phyloP scores from a whole-genome alignment of 2,113 vertebrate species.

The Caranx ignobilis region DNA sequence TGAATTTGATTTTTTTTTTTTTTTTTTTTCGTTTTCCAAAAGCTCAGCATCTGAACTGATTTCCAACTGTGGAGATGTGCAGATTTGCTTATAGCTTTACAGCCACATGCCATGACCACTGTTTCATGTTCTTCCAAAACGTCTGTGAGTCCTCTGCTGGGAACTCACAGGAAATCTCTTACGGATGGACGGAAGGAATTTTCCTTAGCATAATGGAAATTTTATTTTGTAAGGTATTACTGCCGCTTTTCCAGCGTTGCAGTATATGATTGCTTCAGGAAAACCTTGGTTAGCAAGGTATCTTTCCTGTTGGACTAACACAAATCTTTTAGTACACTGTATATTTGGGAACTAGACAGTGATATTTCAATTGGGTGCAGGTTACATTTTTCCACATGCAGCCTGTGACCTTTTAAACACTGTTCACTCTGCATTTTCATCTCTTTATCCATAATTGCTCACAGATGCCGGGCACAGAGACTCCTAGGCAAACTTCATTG shows the following conservation, averaged over 20 bases:
- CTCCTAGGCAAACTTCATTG: constrained; percentile 4
- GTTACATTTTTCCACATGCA: constrained; percentile 12
- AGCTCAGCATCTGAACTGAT: constrained; percentile 51
- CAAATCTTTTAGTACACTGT: not conserved
- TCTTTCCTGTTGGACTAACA: not conserved
- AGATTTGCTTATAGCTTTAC: constrained; percentile 60
- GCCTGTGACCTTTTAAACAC: constrained; percentile 16
- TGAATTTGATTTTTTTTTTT: constrained; percentile 11
- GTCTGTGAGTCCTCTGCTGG: constrained; percentile 40
- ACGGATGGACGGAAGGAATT: constrained; percentile 39
- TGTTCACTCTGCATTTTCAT: constrained; percentile 7
- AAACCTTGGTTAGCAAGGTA: not conserved
- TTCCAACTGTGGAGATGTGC: constrained; percentile 67
- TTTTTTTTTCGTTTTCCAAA: constrained; percentile 49
- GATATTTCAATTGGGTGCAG: not conserved
- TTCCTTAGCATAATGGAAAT: constrained; percentile 49
- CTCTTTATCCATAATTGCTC: constrained; percentile 31
- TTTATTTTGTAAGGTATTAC: constrained; percentile 17
- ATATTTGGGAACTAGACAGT: not conserved
- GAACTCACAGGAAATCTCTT: constrained; percentile 60
- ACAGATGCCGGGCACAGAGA: constrained; percentile 16
- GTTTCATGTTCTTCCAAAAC: constrained; percentile 71
- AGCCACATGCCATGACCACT: constrained; percentile 50
- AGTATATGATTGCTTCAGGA: constrained; percentile 1
- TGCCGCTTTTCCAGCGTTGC: not conserved